Evolutionary conservation across 2,113 vertebrate genomes (phyloP).

Genomic region (Phainopepla nitens): DNA sequence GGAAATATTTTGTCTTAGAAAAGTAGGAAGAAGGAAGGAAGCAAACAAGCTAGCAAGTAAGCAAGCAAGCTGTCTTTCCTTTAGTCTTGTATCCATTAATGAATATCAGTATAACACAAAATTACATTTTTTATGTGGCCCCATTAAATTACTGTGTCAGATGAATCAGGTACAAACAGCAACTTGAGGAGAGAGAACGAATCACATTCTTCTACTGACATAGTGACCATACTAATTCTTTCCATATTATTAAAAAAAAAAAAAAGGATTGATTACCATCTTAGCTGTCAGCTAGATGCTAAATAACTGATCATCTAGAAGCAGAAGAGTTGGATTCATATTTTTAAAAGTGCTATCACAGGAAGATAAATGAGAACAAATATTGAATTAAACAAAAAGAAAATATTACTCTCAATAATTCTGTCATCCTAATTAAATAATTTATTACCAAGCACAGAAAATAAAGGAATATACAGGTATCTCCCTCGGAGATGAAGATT

Average conservation of each 20-base stretch:
- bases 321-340: neutral
- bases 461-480: neutral
- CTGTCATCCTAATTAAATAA: neutral
- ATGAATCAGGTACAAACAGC: neutral
- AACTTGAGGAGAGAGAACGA: neutral
- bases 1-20: neutral
- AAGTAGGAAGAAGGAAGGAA: neutral
- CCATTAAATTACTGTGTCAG: neutral
- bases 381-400: neutral
- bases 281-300: neutral
- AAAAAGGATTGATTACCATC: fast-evolving
- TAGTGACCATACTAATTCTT: neutral
- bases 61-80: neutral
- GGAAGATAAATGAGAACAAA: neutral
- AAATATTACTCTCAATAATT: neutral
- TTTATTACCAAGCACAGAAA: neutral
- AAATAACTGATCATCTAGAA: neutral
- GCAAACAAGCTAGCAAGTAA: neutral
- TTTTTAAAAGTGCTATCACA: neutral
- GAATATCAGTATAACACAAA: neutral
- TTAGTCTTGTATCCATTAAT: neutral
- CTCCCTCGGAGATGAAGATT: neutral
- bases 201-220: neutral
- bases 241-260: neutral
- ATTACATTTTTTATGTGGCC: neutral